phyloP scores from a whole-genome alignment of 2,888 invertebrate genomes.

The Drosophila borealis region DNA sequence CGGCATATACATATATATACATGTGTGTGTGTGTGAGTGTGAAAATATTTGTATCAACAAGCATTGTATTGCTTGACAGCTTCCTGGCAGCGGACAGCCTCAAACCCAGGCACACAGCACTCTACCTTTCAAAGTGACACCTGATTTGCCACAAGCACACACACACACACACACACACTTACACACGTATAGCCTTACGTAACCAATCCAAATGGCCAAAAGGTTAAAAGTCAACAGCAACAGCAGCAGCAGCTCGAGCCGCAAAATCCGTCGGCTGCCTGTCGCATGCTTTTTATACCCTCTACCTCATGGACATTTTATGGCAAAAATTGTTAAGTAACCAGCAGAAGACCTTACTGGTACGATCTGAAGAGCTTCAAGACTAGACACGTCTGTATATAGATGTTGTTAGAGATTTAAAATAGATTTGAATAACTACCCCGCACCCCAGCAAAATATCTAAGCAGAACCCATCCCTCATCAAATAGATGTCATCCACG shows the following conservation, averaged over 20 bases:
- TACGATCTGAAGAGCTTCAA: too few species aligned
- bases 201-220: conserved; percentile 44
- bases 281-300: conserved; percentile 15
- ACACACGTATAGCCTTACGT: conserved; percentile 33
- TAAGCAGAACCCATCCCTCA: too few species aligned
- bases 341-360: too few species aligned
- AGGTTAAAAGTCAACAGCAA: conserved; percentile 65
- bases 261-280: conserved; percentile 21
- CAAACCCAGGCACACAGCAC: conserved; percentile 9
- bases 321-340: neutral
- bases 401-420: too few species aligned
- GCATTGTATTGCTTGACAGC: conserved; percentile 69
- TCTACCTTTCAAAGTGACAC: conserved; percentile 59
- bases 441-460: too few species aligned
- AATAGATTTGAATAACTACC: too few species aligned
- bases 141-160: conserved; percentile 56
- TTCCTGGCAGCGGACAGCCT: conserved; percentile 51
- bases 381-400: too few species aligned
- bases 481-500: too few species aligned
- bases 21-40: conserved; percentile 33
- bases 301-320: neutral
- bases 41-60: conserved; percentile 66
- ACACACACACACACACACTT: conserved; percentile 4
- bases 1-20: conserved; percentile 16
- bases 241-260: conserved; percentile 11